Conservation (phyloP, 2,797 vertebrate species). For the Catharus ustulatus region DNA sequence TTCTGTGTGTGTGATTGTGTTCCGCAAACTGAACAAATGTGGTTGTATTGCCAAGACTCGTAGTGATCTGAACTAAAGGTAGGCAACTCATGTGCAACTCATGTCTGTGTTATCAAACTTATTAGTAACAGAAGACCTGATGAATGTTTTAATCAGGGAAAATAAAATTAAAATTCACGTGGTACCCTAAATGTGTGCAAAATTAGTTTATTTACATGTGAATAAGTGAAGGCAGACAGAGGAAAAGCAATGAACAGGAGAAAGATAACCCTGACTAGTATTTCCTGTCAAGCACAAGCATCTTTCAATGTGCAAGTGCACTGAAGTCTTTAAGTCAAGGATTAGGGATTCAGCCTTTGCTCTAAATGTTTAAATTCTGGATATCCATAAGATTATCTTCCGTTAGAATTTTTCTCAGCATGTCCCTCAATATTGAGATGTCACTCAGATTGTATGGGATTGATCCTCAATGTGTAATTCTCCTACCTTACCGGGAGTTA, state of each 20-base stretch:
- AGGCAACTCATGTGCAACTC: background rate
- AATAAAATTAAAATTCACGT: background rate
- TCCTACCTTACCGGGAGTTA: background rate
- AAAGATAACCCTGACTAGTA: background rate
- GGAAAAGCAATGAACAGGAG: background rate
- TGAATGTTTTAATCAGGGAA: background rate
- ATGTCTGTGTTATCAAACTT: background rate
- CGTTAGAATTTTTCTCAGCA: background rate
- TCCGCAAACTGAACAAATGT: background rate
- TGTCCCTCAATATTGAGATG: background rate
- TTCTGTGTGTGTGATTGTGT: background rate
- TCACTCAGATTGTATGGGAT: background rate
- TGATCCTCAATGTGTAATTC: background rate
- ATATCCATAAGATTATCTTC: background rate
- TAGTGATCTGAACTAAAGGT: background rate
- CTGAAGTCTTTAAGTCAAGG: background rate
- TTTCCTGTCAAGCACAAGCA: background rate
- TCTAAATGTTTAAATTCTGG: background rate
- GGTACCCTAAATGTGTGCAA: background rate
- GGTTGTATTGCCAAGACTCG: background rate
- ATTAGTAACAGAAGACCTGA: background rate
- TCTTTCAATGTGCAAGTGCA: background rate
- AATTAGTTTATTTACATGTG: conserved; percentile 28
- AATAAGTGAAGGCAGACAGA: background rate
- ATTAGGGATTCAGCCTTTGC: background rate